A percentile compares a stretch with the other conserved stretches of the same genome.
Evolutionary conservation across 1,140 invertebrate genomes (phyloP).

Genomic region (Cataglyphis hispanica): DNA sequence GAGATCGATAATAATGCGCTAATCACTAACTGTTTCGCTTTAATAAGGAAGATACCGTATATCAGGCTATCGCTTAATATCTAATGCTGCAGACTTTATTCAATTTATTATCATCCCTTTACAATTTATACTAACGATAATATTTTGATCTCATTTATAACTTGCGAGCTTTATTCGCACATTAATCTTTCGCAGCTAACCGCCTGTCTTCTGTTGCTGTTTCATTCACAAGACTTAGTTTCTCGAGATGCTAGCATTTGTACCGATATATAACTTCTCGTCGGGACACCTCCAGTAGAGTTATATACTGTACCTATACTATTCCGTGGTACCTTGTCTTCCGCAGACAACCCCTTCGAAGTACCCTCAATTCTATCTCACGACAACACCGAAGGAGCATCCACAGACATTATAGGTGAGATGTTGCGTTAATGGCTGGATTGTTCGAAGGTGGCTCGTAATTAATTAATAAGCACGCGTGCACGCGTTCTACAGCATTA

Average conservation of each 20-base stretch:
- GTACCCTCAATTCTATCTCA: conserved; percentile 40
- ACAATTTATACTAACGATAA: not conserved
- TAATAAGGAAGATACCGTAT: not conserved
- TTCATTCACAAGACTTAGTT: conserved; percentile 34
- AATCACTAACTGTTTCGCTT: not conserved
- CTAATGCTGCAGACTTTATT: not conserved
- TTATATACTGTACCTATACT: conserved; percentile 27
- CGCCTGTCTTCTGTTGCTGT: conserved; percentile 19
- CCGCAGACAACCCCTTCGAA: conserved; percentile 34
- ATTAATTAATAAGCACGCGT: conserved; percentile 71
- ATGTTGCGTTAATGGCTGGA: conserved; percentile 45
- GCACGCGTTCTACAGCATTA: conserved; percentile 1
- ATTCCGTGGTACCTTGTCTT: conserved; percentile 50
- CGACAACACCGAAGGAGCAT: conserved; percentile 50
- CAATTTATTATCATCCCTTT: not conserved
- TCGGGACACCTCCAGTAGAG: not conserved
- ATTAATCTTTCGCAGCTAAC: not conserved
- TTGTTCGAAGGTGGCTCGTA: conserved; percentile 67
- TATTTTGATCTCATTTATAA: not conserved
- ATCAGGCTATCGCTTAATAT: not conserved
- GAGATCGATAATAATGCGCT: not conserved
- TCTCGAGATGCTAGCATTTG: conserved; percentile 19
- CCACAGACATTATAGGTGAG: conserved; percentile 41
- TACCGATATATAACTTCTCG: conserved; percentile 20
- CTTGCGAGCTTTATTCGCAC: conserved; percentile 13